Evolutionary conservation across 92 coral and sea anemone species (phyloP).

Genomic region (Zoanthus sociatus): DNA sequence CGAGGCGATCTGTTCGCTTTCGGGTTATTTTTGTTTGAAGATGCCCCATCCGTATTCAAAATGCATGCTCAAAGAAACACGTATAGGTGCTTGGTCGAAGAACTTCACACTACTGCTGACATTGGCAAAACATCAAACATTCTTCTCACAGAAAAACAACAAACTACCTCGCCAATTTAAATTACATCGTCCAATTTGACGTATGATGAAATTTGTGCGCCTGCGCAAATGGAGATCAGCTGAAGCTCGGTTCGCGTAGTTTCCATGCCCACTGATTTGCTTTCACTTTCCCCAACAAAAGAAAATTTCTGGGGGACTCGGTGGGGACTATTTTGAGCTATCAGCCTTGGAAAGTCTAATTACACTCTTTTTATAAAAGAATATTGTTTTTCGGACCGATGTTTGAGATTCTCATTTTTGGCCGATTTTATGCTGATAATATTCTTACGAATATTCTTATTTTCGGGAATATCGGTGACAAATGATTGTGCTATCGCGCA

Average conservation of each 20-base stretch:
- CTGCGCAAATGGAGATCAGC: constrained; percentile 42
- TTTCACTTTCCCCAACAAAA: too few species aligned
- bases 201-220: constrained; percentile 32
- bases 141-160: constrained; percentile 1
- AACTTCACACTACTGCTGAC: constrained; percentile 7
- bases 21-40: constrained; percentile 77
- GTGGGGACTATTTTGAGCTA: too few species aligned
- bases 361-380: too few species aligned
- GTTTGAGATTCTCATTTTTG: too few species aligned
- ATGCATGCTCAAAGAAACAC: constrained; percentile 63
- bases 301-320: too few species aligned
- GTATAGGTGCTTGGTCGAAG: background rate
- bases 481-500: too few species aligned
- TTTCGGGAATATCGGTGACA: too few species aligned
- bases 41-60: constrained; percentile 80
- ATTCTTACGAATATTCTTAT: too few species aligned
- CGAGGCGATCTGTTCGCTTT: constrained; percentile 60
- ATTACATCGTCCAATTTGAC: constrained; percentile 42
- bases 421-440: too few species aligned
- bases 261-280: background rate
- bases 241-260: background rate
- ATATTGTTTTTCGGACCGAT: too few species aligned
- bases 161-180: constrained; percentile 1
- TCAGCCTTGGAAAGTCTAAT: too few species aligned
- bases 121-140: background rate